Percentiles rank a stretch among this genome's conserved stretches.
These are phyloP conservation scores for Epinephelus malabaricus DNA, from an alignment of 2,797 vertebrate genomes.

Conservation along the genomic window DNA sequence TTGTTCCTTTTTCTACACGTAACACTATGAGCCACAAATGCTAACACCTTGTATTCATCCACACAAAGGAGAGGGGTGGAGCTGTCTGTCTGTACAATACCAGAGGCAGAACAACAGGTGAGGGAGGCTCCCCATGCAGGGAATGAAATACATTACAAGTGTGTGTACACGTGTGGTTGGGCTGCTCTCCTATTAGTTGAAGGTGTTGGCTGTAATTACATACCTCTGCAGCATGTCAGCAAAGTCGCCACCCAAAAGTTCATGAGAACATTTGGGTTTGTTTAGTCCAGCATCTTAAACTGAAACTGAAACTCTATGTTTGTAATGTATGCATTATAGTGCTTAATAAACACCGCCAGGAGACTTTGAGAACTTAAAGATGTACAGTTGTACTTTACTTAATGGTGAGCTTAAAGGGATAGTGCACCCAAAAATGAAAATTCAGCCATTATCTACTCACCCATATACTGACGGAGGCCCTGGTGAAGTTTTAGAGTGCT, in stretches of 20 bases:
- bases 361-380: background rate
- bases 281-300: background rate
- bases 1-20: slow-evolving; percentile 12
- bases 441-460: no score
- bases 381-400: background rate
- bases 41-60: slow-evolving; percentile 55
- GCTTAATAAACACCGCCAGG: background rate
- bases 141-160: slow-evolving; percentile 19
- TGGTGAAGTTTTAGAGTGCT: no score
- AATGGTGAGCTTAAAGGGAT: background rate
- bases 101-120: slow-evolving; percentile 17
- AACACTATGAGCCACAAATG: background rate
- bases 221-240: slow-evolving; percentile 37
- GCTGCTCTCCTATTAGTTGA: slow-evolving; percentile 28
- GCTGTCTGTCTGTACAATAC: background rate
- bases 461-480: no score
- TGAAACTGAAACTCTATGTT: slow-evolving; percentile 19
- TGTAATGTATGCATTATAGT: background rate
- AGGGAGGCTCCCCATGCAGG: background rate
- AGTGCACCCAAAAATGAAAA: no score
- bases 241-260: slow-evolving; percentile 20
- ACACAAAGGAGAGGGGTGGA: slow-evolving; percentile 49
- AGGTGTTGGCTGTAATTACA: slow-evolving; percentile 64
- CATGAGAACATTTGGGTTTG: background rate
- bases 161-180: slow-evolving; percentile 37